Evolutionary conservation across 2,888 invertebrate genomes (phyloP), one percentile per base, ranked within the genome.

Genomic region (Leptinotarsa tumamoca): DNA sequence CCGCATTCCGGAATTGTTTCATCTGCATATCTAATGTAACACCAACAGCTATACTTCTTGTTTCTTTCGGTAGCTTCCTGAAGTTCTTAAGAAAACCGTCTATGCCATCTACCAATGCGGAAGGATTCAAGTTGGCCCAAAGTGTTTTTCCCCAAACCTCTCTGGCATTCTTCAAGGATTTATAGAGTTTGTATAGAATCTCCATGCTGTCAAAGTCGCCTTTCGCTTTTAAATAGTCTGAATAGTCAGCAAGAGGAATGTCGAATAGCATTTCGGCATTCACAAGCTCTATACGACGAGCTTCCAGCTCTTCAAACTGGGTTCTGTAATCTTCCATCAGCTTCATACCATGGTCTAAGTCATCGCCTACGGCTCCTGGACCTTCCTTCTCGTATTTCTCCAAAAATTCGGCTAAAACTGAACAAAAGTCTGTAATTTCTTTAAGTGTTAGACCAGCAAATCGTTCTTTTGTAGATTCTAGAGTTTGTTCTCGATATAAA

Each of bases 231-330:
- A 92, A 85, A 88, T 95, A 95, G 76, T 93, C 92, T 0, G 94
- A 93, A 84, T 96, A 97, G 86, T 96, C 95, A 0, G 95, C 94
- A 68, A 96, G 91, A 0, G 95, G 93, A 83, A 97, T 93, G 83
- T 96, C 96, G 87, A 98, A 98, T 4, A 98, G 90, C 84, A 94
- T 93, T 88, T 97, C 97, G 0, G 96, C 95, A 74, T 92, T 93
- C 4, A 92, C 91, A 81, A 92, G 87, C 77, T 91, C 91, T 71
- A 90, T 89, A 80, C 95, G 91, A 17, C 92, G 92, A 0, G 87
- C 86, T 84, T 96, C 95, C 14, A 95, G 84, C 58, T 91, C 90
- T 4, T 91, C 91, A 79, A 97, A 93, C 81, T 92, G 90, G 82
- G 91, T 91, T 15, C 86, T 87, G 83, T 92, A 95, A 85, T 92